These are phyloP conservation scores for Chelonoidis abingdonii DNA, from an alignment of 2,113 vertebrate genomes.

Conservation along the genomic window DNA sequence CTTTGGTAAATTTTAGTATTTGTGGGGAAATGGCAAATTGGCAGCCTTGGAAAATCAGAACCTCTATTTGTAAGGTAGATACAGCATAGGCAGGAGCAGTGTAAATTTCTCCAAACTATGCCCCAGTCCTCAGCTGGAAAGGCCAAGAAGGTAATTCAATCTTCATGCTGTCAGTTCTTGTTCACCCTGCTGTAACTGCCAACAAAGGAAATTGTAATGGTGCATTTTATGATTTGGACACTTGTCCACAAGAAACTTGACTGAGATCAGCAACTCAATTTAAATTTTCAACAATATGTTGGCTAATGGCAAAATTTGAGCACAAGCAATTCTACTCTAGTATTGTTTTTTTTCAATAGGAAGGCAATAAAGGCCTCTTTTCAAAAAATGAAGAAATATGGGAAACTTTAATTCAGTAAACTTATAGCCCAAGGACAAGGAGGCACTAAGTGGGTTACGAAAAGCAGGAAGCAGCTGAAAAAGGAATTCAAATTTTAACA, in stretches of 20 bases:
- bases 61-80: rapidly evolving
- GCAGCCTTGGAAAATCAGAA: neutral
- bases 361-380: neutral
- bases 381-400: conserved; percentile 3
- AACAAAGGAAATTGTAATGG: neutral
- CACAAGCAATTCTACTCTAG: neutral
- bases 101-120: neutral
- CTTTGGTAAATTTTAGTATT: neutral
- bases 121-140: neutral
- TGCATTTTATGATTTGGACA: neutral
- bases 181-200: neutral
- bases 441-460: neutral
- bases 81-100: neutral
- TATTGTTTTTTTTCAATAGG: neutral
- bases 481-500: conserved; percentile 3
- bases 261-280: neutral
- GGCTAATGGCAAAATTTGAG: neutral
- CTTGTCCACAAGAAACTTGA: neutral
- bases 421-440: conserved; percentile 1
- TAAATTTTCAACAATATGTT: neutral
- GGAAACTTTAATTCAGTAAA: neutral
- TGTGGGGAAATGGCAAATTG: neutral
- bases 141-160: neutral
- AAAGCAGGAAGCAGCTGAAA: neutral
- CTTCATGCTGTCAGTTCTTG: neutral